Conservation (phyloP, 2,888 invertebrate genomes). For the Nomada flava region DNA sequence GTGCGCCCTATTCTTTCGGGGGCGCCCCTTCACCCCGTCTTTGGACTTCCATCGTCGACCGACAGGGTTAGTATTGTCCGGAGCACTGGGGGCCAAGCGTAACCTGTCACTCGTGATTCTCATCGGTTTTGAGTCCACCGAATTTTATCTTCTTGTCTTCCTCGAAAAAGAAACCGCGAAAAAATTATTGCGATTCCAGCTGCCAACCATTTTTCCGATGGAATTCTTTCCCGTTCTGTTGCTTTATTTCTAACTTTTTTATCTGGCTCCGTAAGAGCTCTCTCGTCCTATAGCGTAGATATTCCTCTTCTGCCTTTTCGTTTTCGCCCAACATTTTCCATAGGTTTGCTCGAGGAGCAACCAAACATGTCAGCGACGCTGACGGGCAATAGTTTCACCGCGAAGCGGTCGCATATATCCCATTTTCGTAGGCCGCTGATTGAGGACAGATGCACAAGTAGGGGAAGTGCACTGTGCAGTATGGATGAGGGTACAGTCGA, state of each 20-base stretch:
- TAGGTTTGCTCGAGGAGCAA: too few relatives aligned
- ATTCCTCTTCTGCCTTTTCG: not conserved
- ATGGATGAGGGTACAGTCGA: constrained; percentile 78
- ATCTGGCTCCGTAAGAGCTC: too few relatives aligned
- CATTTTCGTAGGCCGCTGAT: constrained; percentile 83
- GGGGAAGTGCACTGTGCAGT: constrained; percentile 79
- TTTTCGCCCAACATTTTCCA: not conserved
- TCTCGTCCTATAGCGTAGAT: not conserved
- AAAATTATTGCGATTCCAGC: constrained; percentile 5
- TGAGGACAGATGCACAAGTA: constrained; percentile 83
- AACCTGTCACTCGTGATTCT: constrained; percentile 40
- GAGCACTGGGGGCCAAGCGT: constrained; percentile 12
- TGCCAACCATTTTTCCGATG: not conserved
- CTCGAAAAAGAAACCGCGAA: constrained; percentile 1
- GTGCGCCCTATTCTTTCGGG: constrained; percentile 78
- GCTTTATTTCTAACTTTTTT: not conserved
- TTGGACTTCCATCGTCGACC: constrained; percentile 6
- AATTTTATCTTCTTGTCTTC: constrained; percentile 10
- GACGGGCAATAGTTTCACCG: constrained; percentile 77
- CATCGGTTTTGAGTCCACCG: constrained; percentile 25
- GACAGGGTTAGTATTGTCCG: constrained; percentile 64
- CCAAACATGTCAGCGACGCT: not conserved
- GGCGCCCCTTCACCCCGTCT: constrained; percentile 52
- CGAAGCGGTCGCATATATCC: constrained; percentile 74
- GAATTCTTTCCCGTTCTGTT: not conserved